These are phyloP conservation scores for Enoplolaimus lenunculus DNA, from an alignment of 2,888 invertebrate species.

Conservation along the genomic window DNA sequence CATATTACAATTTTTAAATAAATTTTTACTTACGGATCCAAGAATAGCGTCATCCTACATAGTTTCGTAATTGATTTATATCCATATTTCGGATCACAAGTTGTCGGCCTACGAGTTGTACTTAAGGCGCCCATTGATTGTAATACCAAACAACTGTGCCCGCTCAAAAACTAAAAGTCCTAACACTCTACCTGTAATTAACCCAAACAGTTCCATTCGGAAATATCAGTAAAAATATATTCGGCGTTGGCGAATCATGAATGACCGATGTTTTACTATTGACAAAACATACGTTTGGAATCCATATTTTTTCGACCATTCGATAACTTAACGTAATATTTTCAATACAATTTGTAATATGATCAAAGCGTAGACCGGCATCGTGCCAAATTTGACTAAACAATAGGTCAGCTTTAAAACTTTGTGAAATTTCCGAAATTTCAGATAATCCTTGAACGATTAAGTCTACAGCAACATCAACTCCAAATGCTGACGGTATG, in stretches of 20 bases:
- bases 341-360: slow-evolving; percentile 25
- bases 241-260: too few relatives aligned
- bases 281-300: slow-evolving; percentile 29
- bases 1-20: too few relatives aligned
- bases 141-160: too few relatives aligned
- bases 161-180: too few relatives aligned
- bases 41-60: too few relatives aligned
- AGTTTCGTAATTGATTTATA: too few relatives aligned
- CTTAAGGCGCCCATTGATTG: too few relatives aligned
- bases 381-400: slow-evolving; percentile 26
- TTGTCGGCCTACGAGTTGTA: too few relatives aligned
- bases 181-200: slow-evolving; percentile 28
- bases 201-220: slow-evolving; percentile 32
- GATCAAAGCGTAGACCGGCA: slow-evolving; percentile 24
- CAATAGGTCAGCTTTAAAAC: slow-evolving; percentile 30
- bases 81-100: too few relatives aligned
- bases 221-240: slow-evolving; percentile 37
- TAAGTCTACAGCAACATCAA: background rate
- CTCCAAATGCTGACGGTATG: too few relatives aligned
- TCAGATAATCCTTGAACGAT: slow-evolving; percentile 11
- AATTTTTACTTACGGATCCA: too few relatives aligned
- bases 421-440: slow-evolving; percentile 27
- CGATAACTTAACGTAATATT: slow-evolving; percentile 30
- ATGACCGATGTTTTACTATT: slow-evolving; percentile 27
- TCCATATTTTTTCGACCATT: slow-evolving; percentile 36